These are phyloP conservation scores for Rostratula benghalensis DNA, from an alignment of 2,113 vertebrate genomes.

Conservation along the genomic window DNA sequence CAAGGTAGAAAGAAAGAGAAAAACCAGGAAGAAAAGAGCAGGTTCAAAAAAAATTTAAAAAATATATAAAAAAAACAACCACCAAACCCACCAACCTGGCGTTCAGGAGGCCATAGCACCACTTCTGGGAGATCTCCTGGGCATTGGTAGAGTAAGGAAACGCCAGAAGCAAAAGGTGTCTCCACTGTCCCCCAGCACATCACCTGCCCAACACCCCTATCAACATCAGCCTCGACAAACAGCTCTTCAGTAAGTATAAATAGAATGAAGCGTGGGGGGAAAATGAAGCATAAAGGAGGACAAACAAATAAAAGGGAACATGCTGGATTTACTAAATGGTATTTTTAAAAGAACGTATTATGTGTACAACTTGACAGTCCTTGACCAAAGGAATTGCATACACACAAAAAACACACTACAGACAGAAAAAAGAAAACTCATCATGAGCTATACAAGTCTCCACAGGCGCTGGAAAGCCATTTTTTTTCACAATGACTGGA, in stretches of 20 bases:
- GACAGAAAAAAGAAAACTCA: background rate
- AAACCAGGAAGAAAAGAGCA: background rate
- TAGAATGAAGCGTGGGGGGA: background rate
- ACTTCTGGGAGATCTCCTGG: background rate
- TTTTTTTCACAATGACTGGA: background rate
- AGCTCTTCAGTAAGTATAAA: background rate
- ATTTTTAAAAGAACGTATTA: background rate
- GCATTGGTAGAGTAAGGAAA: background rate
- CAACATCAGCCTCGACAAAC: background rate
- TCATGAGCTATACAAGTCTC: background rate
- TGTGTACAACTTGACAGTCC: background rate
- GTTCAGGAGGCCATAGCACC: background rate
- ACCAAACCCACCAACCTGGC: background rate
- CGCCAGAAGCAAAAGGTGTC: background rate
- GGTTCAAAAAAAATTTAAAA: background rate
- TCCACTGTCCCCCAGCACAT: background rate
- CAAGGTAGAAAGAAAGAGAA: background rate
- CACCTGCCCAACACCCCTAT: background rate
- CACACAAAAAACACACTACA: background rate
- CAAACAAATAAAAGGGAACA: background rate
- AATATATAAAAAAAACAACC: background rate
- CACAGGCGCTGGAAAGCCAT: background rate
- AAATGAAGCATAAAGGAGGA: background rate
- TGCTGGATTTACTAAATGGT: background rate
- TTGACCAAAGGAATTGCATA: background rate